These are phyloP conservation scores for Betta splendens DNA, from an alignment of 2,797 vertebrate genomes.

Conservation along the genomic window DNA sequence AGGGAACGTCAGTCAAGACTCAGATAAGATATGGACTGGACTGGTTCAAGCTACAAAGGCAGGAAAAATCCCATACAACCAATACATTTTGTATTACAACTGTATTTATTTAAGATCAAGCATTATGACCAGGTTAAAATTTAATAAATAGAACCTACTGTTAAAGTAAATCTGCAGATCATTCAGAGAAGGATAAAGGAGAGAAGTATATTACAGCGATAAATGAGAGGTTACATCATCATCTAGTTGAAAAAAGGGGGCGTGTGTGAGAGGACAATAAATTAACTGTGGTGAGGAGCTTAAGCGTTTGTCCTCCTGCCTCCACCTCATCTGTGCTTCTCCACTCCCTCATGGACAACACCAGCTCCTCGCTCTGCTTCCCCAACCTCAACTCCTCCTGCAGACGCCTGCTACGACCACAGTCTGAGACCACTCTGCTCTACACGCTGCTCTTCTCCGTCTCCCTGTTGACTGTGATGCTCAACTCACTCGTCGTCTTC, in stretches of 20 bases:
- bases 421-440: constrained; percentile 1
- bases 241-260: neutral
- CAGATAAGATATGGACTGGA: too few species aligned
- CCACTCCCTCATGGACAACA: constrained; percentile 24
- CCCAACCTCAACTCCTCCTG: constrained; percentile 55
- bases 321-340: neutral
- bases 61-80: too few species aligned
- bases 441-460: constrained; percentile 46
- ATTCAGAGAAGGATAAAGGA: too few species aligned
- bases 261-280: neutral
- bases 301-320: neutral
- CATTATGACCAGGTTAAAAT: too few species aligned
- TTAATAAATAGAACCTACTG: too few species aligned
- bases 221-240: neutral
- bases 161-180: too few species aligned
- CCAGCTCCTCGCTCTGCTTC: constrained; percentile 29
- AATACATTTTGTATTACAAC: too few species aligned
- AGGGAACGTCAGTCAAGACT: too few species aligned
- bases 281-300: neutral
- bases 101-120: too few species aligned
- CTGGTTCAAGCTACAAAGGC: too few species aligned
- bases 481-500: constrained; percentile 77
- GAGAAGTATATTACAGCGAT: too few species aligned
- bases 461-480: constrained; percentile 68
- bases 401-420: constrained; percentile 15